Percentiles rank a stretch among this genome's conserved stretches.
These are phyloP conservation scores for Pyralis farinalis DNA, from an alignment of 2,888 invertebrate genomes.

Conservation along the genomic window DNA sequence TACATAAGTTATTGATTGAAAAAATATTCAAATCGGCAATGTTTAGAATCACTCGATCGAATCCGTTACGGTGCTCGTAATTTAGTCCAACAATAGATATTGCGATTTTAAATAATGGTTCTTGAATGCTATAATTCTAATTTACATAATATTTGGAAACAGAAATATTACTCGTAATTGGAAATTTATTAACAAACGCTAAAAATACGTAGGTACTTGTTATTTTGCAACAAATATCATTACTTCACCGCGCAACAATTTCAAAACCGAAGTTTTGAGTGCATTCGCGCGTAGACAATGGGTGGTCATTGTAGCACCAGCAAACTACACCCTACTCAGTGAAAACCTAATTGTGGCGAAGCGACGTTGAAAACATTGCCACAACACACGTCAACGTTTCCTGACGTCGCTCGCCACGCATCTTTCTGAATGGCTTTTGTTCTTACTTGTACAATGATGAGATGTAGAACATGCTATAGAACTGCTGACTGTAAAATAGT, in stretches of 20 bases:
- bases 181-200: neutral
- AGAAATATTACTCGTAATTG: neutral
- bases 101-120: conserved; percentile 55
- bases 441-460: conserved; percentile 65
- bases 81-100: conserved; percentile 40
- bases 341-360: conserved; percentile 69
- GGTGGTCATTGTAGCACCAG: conserved; percentile 40
- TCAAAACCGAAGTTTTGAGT: conserved; percentile 39
- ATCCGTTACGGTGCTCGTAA: conserved; percentile 72
- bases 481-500: conserved; percentile 16
- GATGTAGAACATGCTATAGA: conserved; percentile 19
- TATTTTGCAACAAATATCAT: neutral
- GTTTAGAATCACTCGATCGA: conserved; percentile 63
- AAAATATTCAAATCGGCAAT: conserved; percentile 72
- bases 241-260: conserved; percentile 17
- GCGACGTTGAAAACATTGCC: conserved; percentile 61
- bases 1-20: conserved; percentile 79
- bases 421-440: conserved; percentile 75
- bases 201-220: neutral
- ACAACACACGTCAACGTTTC: conserved; percentile 67
- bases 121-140: conserved; percentile 33
- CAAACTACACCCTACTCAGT: conserved; percentile 67
- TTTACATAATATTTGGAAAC: conserved; percentile 29
- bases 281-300: conserved; percentile 47
- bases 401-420: conserved; percentile 49